Conservation (phyloP, 2,797 vertebrate genomes). For the Pangasius krempfi region DNA sequence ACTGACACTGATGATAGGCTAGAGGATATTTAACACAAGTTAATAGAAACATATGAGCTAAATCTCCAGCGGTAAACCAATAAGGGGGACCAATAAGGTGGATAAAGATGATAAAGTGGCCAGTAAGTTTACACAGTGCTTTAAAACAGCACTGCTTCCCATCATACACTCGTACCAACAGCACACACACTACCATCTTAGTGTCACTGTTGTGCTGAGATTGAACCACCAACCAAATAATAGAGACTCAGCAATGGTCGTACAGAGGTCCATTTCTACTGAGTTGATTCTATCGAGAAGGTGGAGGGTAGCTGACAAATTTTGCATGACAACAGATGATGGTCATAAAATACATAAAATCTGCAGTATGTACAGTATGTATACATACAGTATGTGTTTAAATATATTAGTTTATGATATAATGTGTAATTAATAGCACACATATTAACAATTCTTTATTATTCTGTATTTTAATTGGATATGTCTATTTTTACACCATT, state of each 20-base stretch:
- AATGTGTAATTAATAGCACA: not conserved
- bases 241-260: not conserved
- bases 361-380: not conserved
- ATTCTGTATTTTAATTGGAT: not conserved
- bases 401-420: not conserved
- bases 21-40: not conserved
- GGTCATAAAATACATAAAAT: not conserved
- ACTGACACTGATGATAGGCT: not conserved
- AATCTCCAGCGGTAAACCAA: not conserved
- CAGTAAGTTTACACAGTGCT: not conserved
- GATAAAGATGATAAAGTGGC: not conserved
- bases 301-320: not conserved
- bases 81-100: not conserved
- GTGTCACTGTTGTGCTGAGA: not conserved
- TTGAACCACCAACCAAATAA: not conserved
- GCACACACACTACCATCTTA: not conserved
- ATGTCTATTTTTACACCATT: not conserved
- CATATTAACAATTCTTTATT: not conserved
- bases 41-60: not conserved
- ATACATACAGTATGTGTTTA: not conserved
- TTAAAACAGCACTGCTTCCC: not conserved
- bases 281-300: not conserved
- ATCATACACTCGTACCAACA: not conserved
- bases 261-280: not conserved
- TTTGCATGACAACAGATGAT: not conserved